phyloP scores from a whole-genome alignment of 2,888 invertebrate genomes.

The Andrena minutula region DNA sequence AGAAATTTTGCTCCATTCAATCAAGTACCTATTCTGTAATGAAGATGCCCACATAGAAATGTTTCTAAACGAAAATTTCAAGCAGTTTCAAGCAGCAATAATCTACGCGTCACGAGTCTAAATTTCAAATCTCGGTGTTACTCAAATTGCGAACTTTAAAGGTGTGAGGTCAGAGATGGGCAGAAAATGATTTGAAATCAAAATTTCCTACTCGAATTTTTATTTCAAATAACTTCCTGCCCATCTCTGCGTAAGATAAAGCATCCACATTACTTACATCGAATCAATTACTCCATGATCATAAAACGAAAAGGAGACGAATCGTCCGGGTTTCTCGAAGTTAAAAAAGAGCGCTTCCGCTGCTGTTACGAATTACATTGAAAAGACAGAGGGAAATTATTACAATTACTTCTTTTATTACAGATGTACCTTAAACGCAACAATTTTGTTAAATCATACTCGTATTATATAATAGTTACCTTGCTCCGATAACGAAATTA shows the following conservation, averaged over 20 bases:
- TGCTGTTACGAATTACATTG: slow-evolving; percentile 36
- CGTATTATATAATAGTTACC: slow-evolving; percentile 63
- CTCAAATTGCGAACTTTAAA: background rate
- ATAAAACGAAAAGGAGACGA: background rate
- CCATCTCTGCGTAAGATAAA: background rate
- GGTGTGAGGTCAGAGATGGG: background rate
- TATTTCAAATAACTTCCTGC: too few species aligned
- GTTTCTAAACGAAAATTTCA: slow-evolving; percentile 4
- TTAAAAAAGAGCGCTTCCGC: slow-evolving; percentile 36
- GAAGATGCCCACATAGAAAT: slow-evolving; percentile 38
- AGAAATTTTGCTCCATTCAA: slow-evolving; percentile 47
- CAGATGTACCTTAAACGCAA: slow-evolving; percentile 73
- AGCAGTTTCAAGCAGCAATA: background rate
- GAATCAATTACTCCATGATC: slow-evolving; percentile 33
- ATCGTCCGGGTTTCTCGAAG: slow-evolving; percentile 16
- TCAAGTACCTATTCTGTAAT: slow-evolving; percentile 42
- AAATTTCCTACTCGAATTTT: too few species aligned
- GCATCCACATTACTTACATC: slow-evolving; percentile 66
- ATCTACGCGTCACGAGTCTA: background rate
- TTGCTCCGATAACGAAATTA: slow-evolving; percentile 50
- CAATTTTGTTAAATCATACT: slow-evolving; percentile 72
- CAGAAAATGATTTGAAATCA: too few species aligned
- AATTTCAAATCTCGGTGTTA: background rate
- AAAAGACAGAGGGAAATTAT: slow-evolving; percentile 62
- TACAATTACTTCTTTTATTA: slow-evolving; percentile 71